phyloP scores from a whole-genome alignment of 2,113 vertebrate species.

The Paralichthys olivaceus region DNA sequence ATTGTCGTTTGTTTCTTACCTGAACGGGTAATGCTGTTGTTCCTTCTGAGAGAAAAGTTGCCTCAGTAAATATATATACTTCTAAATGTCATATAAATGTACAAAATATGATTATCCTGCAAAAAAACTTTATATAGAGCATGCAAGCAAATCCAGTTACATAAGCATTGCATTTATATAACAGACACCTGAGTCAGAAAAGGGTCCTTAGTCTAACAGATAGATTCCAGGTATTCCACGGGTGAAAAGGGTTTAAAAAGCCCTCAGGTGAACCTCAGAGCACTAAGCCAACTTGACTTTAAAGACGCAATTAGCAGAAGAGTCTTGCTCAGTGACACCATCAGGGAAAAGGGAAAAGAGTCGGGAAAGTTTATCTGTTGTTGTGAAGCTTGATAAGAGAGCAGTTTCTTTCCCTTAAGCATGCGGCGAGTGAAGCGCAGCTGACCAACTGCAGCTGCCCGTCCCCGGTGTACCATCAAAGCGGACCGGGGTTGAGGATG shows the following conservation, averaged over 20 bases:
- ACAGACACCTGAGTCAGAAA: neutral
- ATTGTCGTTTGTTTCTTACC: too few species aligned
- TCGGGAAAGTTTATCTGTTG: neutral
- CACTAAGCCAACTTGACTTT: conserved; percentile 11
- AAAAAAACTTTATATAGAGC: too few species aligned
- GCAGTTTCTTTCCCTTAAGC: conserved; percentile 37
- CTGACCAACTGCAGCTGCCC: conserved; percentile 45
- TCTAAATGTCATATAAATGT: too few species aligned
- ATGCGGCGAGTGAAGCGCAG: neutral
- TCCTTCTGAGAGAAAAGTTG: too few species aligned
- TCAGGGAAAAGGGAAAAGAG: neutral
- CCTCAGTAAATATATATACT: too few species aligned
- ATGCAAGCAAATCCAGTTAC: too few species aligned
- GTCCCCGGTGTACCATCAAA: conserved; percentile 65
- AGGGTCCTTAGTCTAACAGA: too few species aligned
- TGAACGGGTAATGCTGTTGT: too few species aligned
- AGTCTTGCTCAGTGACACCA: neutral
- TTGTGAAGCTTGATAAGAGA: conserved; percentile 49
- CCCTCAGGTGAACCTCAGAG: neutral
- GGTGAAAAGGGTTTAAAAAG: conserved; percentile 1
- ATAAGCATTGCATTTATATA: too few species aligned
- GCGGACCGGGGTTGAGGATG: conserved; percentile 30
- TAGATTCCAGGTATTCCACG: neutral
- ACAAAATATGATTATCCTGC: too few species aligned
- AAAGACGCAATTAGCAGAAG: conserved; percentile 11